phyloP scores from a whole-genome alignment of 2,113 vertebrate species.

The Actinemys pallida region DNA sequence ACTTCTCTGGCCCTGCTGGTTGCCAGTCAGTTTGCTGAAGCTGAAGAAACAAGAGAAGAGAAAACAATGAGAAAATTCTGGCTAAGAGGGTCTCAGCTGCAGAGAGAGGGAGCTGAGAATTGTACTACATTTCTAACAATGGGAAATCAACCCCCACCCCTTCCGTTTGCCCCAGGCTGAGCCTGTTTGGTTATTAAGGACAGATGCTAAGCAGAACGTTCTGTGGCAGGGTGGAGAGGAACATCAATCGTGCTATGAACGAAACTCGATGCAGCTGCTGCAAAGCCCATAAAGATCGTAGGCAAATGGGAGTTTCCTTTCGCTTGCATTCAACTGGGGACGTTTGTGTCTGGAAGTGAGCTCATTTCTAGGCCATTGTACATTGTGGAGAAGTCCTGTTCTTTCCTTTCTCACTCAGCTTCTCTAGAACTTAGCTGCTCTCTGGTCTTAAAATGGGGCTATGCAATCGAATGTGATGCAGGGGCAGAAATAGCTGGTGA shows the following conservation, averaged over 20 bases:
- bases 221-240: background rate
- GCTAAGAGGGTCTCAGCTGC: background rate
- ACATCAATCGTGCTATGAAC: background rate
- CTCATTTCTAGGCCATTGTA: background rate
- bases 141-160: background rate
- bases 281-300: background rate
- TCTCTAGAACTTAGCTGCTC: background rate
- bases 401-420: background rate
- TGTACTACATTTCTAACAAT: background rate
- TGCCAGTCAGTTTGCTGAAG: background rate
- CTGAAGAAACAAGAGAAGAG: background rate
- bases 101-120: background rate
- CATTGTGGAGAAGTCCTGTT: background rate
- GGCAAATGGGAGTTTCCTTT: background rate
- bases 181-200: background rate
- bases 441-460: background rate
- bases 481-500: constrained; percentile 10
- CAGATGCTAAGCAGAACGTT: background rate
- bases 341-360: background rate
- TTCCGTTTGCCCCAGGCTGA: background rate
- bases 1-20: background rate
- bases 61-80: background rate
- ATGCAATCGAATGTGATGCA: background rate
- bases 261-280: background rate
- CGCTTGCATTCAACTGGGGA: background rate